Base-by-base conservation (phyloP, 2,888 invertebrate species). In the Limnephilus lunatus region DNA sequence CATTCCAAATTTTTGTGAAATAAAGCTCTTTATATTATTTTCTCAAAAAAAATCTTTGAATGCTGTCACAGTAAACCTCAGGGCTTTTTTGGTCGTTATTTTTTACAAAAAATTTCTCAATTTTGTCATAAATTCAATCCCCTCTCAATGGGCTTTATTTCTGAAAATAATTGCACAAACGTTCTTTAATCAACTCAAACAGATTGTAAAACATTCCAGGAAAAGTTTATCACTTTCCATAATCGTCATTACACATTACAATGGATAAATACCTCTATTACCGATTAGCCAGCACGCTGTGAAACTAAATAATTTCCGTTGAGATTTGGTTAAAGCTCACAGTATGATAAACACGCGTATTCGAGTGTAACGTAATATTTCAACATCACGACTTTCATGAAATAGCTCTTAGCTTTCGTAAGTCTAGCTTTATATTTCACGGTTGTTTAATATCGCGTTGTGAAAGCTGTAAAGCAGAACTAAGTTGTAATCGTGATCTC, bases 371-470 rank as follows among this genome's bases (percentile, higher is more conserved):
- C n/a, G 25, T 25, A 25, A 39, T 85, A 85, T 83, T 83, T 85
- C 25, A 85, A 85, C 32, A 85, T 85, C 39, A 85, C 85, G 85
- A 85, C 85, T 39, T 85, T 85, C n/a, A 85, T 39, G 32, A 85
- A 85, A 85, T 39, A 85, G 25, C 9, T 25, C 25, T 44, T 68
- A 68, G 68, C 25, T 19, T 53, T 53, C 32, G 15, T 32, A 35
- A 83, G 83, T 32, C 35, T 9, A 35, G 83, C 83, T 32, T 85
- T 32, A 85, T 39, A 35, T 85, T 85, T 85, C 85, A 85, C 35
- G 85, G 85, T 85, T 85, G n/a, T 85, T 85, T 68, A 68, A 68
- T 25, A 68, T 25, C 9, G 68, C 68, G 4, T 68, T 68, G n/a
- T 68, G 25, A 68, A 68, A n/a, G 68, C 25, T 68, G 25, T 25